phyloP scores from a whole-genome alignment of 2,113 vertebrate species.

The Cygnus buccinator region DNA sequence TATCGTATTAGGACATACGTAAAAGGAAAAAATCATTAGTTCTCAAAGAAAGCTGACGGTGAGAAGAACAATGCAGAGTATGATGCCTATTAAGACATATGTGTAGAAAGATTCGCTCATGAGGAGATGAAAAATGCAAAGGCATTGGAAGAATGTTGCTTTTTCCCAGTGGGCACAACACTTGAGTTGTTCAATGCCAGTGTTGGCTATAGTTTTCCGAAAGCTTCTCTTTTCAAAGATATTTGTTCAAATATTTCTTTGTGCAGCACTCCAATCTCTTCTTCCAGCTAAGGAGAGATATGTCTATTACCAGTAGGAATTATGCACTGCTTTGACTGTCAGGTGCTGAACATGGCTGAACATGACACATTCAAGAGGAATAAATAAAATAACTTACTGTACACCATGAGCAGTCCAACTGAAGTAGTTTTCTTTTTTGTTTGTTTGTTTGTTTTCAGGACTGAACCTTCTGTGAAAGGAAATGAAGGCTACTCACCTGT shows the following conservation, averaged over 20 bases:
- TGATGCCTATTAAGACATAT: constrained; percentile 22
- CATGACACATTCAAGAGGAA: background rate
- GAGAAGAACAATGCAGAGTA: background rate
- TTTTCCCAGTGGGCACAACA: background rate
- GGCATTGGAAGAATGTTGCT: background rate
- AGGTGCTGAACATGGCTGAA: background rate
- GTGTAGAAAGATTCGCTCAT: background rate
- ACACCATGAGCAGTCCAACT: background rate
- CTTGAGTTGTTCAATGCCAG: background rate
- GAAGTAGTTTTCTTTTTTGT: background rate
- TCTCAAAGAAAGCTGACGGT: constrained; percentile 5
- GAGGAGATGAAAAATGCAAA: constrained; percentile 18
- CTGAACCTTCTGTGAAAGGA: background rate
- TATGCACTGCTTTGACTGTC: background rate
- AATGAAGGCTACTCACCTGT: constrained; percentile 27
- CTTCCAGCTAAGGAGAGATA: background rate
- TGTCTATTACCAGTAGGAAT: background rate
- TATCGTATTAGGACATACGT: background rate
- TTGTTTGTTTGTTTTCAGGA: background rate
- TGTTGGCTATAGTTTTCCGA: background rate
- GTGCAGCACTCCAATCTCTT: background rate
- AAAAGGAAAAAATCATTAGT: constrained; percentile 30
- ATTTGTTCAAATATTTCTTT: background rate
- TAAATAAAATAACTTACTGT: background rate
- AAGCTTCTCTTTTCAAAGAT: background rate